Base-by-base conservation (phyloP, 2,797 vertebrate species). In the Cuniculus paca region DNA sequence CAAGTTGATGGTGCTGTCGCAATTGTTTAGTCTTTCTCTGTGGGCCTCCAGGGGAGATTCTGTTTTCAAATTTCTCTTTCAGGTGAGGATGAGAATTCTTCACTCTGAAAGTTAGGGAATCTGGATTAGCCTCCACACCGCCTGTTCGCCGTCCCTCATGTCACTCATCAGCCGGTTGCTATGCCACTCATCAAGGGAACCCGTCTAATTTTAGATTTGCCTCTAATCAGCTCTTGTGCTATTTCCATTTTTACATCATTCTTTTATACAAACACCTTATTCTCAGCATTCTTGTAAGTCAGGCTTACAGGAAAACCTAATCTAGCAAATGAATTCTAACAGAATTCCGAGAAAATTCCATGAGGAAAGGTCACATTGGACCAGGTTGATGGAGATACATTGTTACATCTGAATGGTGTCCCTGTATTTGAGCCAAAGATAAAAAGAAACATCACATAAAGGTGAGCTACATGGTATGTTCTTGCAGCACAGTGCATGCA, bases 241-340 rank as follows among this genome's bases (percentile, higher is more conserved):
- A 63, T 94, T 89, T 92, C 88, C 93, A 93, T 97, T 97, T 97
- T 79, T 96, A 74, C 34, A 88, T 45, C 13, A 52, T 28, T 36
- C 19, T 94, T 84, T 97, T 95, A 94, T 54, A 86, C 72, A 82
- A 61, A 84, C 45, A 8, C 82, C 89, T 96, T 97, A 80, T 58
- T 88, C 95, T 60, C 42, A 87, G 81, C 42, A 65, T 84, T 94
- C 92, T 70, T 94, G 31, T 68, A 88, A 96, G 14, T 63, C 68
- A 91, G 52, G 90, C 58, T 36, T 45, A 60, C 14, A 65, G 75
- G 94, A 94, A 86, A 92, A 81, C 11, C 80, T 79, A 78, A 86
- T 24, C 48, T 61, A 95, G 82, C 16, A 92, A 93, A 96, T 1
- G 81, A 17, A n/a, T 65, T 83, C 26, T 31, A 79, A 68, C 26